These are phyloP conservation scores for Agrotis clavis DNA, from an alignment of 2,888 invertebrate species.

Conservation along the genomic window DNA sequence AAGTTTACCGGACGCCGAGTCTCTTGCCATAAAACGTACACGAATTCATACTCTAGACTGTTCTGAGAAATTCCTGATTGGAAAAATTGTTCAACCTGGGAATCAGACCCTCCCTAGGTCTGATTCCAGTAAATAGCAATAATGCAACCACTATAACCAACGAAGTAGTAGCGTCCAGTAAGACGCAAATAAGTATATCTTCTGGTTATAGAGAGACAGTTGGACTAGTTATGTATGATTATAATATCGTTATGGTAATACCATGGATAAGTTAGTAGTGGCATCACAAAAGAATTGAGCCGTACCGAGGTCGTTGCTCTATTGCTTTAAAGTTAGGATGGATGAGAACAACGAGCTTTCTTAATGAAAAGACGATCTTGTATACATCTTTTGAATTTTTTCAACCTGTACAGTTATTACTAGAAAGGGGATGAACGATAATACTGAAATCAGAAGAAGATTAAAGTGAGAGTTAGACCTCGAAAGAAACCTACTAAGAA, in stretches of 20 bases:
- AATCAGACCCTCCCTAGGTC: not conserved
- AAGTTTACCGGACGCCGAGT: too few relatives aligned
- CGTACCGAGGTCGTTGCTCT: constrained; percentile 37
- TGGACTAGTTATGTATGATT: constrained; percentile 25
- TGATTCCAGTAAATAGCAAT: too few relatives aligned
- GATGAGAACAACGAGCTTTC: constrained; percentile 11
- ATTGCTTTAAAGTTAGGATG: constrained; percentile 9
- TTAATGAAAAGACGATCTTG: not conserved
- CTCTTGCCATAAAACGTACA: not conserved
- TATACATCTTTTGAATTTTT: not conserved
- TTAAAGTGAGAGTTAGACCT: too few relatives aligned
- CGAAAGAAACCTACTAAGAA: too few relatives aligned
- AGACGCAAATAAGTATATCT: not conserved
- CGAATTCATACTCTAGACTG: not conserved
- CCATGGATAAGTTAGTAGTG: constrained; percentile 9
- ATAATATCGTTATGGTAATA: constrained; percentile 49
- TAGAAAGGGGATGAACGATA: too few relatives aligned
- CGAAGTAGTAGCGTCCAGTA: not conserved
- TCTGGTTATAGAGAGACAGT: constrained; percentile 6
- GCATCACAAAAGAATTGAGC: constrained; percentile 47
- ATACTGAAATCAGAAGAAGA: too few relatives aligned
- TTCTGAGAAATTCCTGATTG: not conserved
- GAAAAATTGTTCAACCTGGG: not conserved
- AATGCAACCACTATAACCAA: too few relatives aligned
- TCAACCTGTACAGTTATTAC: too few relatives aligned